Conservation (phyloP, 2,113 vertebrate species). For the Cinclus cinclus region DNA sequence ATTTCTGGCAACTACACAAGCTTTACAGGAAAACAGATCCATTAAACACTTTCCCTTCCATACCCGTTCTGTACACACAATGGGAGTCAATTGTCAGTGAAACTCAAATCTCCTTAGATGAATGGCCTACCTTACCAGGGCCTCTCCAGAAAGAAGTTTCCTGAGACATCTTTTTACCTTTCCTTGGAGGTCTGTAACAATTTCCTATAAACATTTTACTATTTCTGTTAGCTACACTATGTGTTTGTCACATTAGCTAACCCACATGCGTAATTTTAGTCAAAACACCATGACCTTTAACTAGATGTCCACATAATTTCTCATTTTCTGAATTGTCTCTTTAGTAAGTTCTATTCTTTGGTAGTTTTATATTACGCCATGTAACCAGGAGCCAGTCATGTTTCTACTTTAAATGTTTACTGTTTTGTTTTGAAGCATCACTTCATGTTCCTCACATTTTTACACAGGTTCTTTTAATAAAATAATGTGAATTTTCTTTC, state of each 20-base stretch:
- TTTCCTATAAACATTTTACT: constrained; percentile 21
- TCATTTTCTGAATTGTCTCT: neutral
- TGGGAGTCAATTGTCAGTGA: neutral
- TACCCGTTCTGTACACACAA: neutral
- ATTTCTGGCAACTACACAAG: neutral
- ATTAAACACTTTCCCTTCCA: neutral
- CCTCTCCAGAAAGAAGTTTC: constrained; percentile 7
- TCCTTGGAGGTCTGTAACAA: constrained; percentile 36
- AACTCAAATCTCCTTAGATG: neutral
- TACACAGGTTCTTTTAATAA: neutral
- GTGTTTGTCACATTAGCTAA: constrained; percentile 3
- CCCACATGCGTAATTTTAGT: constrained; percentile 22
- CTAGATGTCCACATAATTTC: neutral
- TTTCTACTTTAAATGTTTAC: neutral
- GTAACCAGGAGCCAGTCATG: neutral
- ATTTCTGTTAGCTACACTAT: neutral
- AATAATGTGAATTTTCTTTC: neutral
- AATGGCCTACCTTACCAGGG: neutral
- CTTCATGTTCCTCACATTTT: neutral
- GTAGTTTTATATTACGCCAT: neutral
- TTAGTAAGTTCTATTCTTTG: neutral
- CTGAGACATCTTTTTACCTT: neutral
- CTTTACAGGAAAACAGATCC: neutral
- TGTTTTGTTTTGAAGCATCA: neutral
- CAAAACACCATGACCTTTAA: neutral